These are phyloP conservation scores for Lamellibrachia satsuma DNA, from an alignment of 2,888 invertebrate species.

Conservation along the genomic window DNA sequence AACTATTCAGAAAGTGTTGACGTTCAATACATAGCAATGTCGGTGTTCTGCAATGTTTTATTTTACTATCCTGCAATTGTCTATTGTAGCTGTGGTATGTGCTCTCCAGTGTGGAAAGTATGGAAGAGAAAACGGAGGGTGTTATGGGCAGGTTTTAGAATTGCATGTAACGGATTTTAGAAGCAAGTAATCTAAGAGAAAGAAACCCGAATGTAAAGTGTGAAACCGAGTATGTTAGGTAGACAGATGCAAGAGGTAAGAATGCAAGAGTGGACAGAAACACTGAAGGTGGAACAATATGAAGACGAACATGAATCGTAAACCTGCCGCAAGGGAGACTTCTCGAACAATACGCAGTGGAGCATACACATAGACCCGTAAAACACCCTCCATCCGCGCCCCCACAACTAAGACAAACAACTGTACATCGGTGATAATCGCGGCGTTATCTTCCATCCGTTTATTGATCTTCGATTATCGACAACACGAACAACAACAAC, in stretches of 20 bases:
- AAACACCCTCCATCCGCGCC: not conserved
- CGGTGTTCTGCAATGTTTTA: not conserved
- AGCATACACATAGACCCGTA: not conserved
- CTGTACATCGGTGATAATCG: not conserved
- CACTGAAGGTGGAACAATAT: not conserved
- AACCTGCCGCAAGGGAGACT: not conserved
- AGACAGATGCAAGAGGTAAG: not conserved
- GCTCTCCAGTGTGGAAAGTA: too few relatives aligned
- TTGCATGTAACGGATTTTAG: too few relatives aligned
- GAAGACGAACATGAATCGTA: not conserved
- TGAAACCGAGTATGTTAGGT: not conserved
- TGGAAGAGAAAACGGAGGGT: too few relatives aligned
- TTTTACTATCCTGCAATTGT: too few relatives aligned
- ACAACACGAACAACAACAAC: too few relatives aligned
- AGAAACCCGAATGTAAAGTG: too few relatives aligned
- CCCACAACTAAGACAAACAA: not conserved
- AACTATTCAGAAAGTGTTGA: not conserved
- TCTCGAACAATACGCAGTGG: not conserved
- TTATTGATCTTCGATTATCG: not conserved
- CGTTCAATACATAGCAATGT: not conserved
- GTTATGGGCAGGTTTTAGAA: too few relatives aligned
- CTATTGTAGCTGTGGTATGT: too few relatives aligned
- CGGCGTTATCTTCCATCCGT: not conserved
- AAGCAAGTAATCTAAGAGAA: too few relatives aligned
- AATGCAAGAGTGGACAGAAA: not conserved